Evolutionary conservation across 2,888 invertebrate species (phyloP), one percentile per base, ranked within the genome.

Genomic region (Aproaerema taeniolella): DNA sequence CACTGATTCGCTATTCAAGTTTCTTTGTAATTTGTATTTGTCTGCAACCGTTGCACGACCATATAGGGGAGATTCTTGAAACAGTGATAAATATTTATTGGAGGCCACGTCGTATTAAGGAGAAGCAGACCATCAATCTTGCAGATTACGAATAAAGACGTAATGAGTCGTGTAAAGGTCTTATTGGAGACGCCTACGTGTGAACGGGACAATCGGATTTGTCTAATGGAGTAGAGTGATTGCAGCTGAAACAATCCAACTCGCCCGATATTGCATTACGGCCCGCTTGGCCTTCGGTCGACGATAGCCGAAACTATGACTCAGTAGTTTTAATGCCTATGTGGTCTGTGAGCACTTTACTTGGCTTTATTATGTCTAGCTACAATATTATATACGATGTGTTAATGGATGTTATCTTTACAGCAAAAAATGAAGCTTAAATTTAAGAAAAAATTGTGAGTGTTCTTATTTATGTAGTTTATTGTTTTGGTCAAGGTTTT

Each of bases 301-400:
- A 55, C 68, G 67, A 69, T 67, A 72, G 62, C 66, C 61, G 58
- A 67, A 74, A 65, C 61, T 59, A 61, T 78, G 76, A 77, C 58
- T 78, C 80, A 77, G 55, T 56, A 45, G 46, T 53, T 58, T 60
- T 61, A 56, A 58, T 66, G 61, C 70, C n/a, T n/a, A n/a, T n/a
- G n/a, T n/a, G n/a, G n/a, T n/a, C n/a, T n/a, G n/a, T 62, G n/a
- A n/a, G n/a, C n/a, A n/a, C n/a, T n/a, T n/a, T n/a, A n/a, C n/a
- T n/a, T n/a, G n/a, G n/a, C n/a, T n/a, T n/a, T n/a, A n/a, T n/a
- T n/a, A n/a, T n/a, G n/a, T n/a, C n/a, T n/a, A n/a, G n/a, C n/a
- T n/a, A n/a, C n/a, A n/a, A n/a, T n/a, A n/a, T n/a, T n/a, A n/a
- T n/a, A n/a, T n/a, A n/a, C n/a, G n/a, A n/a, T n/a, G n/a, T n/a